These are phyloP conservation scores for Sceloporus tristichus DNA, from an alignment of 2,113 vertebrate species.

Conservation along the genomic window DNA sequence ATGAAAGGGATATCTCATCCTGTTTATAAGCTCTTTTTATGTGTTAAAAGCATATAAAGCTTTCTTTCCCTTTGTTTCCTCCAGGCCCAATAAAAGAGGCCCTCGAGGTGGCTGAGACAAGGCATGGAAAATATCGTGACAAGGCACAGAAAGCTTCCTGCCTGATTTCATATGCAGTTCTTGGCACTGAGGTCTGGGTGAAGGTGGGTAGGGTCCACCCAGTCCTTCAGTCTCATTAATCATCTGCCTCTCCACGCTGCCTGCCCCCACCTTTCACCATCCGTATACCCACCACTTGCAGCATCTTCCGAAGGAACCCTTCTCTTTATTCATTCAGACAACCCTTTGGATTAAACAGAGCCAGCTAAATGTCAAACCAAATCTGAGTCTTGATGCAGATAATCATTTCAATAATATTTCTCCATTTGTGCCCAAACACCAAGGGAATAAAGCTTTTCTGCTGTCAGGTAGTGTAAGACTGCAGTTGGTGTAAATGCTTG, in stretches of 20 bases:
- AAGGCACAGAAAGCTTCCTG: conserved; percentile 78
- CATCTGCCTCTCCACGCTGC: conserved; percentile 83
- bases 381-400: conserved; percentile 99
- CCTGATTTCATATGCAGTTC: conserved; percentile 91
- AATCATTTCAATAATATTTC: conserved; percentile 99
- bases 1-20: conserved; percentile 8
- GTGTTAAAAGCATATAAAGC: background rate
- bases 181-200: conserved; percentile 94
- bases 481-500: conserved; percentile 99
- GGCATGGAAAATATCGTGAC: conserved; percentile 66
- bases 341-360: conserved; percentile 99
- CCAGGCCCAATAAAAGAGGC: conserved; percentile 62
- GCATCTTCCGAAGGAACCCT: conserved; percentile 96
- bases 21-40: conserved; percentile 28
- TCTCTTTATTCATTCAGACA: conserved; percentile 98
- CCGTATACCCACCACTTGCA: conserved; percentile 79
- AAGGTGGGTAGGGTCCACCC: conserved; percentile 97
- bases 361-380: conserved; percentile 99
- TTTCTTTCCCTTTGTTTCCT: conserved; percentile 65
- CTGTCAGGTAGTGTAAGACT: conserved; percentile 99
- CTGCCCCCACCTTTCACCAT: background rate
- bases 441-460: conserved; percentile 99
- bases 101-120: conserved; percentile 45
- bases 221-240: conserved; percentile 99
- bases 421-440: conserved; percentile 99